Conservation (phyloP, 2,113 vertebrate genomes). For the Callaeas wilsoni region DNA sequence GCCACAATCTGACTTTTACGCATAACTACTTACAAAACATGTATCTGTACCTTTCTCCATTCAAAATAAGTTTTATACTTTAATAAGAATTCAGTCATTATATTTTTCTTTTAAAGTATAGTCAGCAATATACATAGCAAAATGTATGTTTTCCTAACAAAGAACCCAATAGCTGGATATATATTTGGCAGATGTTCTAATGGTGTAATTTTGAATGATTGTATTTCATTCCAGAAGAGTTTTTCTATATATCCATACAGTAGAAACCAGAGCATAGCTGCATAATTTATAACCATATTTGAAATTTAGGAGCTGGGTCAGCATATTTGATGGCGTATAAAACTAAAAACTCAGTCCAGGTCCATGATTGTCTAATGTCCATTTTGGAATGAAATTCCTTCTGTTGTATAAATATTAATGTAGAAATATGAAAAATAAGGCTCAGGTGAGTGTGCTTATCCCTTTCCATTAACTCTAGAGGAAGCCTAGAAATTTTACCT, state of each 20-base stretch:
- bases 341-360: neutral
- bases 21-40: neutral
- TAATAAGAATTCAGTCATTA: neutral
- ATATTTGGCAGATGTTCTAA: neutral
- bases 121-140: neutral
- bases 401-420: neutral
- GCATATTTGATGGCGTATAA: neutral
- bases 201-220: neutral
- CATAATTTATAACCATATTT: neutral
- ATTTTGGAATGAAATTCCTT: neutral
- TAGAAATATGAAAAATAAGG: neutral
- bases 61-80: neutral
- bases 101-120: neutral
- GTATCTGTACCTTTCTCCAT: neutral
- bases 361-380: neutral
- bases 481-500: neutral
- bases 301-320: neutral
- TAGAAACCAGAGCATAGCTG: neutral
- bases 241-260: neutral
- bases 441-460: neutral
- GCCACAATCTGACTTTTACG: neutral
- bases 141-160: neutral
- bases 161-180: neutral
- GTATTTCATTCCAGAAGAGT: neutral
- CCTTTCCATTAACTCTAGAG: neutral